Conservation (phyloP, 2,113 vertebrate genomes). For the Stomatorhinus ivindoensis region DNA sequence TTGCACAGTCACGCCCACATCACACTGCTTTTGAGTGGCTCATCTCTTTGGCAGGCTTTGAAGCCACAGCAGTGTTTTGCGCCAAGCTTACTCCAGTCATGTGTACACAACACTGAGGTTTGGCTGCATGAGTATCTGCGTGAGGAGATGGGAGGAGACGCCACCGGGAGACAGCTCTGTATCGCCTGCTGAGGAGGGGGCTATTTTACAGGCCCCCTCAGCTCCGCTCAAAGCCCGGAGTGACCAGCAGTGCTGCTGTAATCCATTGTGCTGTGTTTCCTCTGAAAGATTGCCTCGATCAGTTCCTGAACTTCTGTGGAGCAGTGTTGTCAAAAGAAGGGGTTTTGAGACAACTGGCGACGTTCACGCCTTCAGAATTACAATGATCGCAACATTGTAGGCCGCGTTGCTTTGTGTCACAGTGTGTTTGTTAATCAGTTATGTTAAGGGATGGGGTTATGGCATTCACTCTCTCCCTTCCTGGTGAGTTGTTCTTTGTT, state of each 20-base stretch:
- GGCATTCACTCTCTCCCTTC: not conserved
- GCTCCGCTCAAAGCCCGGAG: not conserved
- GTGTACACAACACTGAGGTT: slow-evolving; percentile 11
- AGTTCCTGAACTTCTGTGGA: not conserved
- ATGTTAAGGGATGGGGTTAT: not conserved
- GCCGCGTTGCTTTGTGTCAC: not conserved
- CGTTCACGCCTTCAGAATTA: not conserved
- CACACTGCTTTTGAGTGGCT: not conserved
- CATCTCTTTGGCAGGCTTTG: not conserved
- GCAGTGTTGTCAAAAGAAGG: not conserved
- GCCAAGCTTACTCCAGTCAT: not conserved
- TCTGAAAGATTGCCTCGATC: not conserved
- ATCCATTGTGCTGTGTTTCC: not conserved
- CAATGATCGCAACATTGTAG: not conserved
- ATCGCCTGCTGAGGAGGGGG: not conserved
- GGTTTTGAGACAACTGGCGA: not conserved
- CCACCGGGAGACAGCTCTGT: not conserved
- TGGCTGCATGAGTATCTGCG: slow-evolving; percentile 28
- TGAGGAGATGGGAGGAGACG: slow-evolving; percentile 35
- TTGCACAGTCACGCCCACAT: not conserved
- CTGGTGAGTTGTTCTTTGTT: not conserved
- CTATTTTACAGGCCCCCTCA: not conserved
- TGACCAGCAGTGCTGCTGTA: not conserved
- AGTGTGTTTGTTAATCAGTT: not conserved
- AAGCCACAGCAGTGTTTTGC: not conserved